Evolutionary conservation across 2,113 vertebrate genomes (phyloP), one percentile per base, ranked within the genome.

Genomic region (Aphyosemion australe): DNA sequence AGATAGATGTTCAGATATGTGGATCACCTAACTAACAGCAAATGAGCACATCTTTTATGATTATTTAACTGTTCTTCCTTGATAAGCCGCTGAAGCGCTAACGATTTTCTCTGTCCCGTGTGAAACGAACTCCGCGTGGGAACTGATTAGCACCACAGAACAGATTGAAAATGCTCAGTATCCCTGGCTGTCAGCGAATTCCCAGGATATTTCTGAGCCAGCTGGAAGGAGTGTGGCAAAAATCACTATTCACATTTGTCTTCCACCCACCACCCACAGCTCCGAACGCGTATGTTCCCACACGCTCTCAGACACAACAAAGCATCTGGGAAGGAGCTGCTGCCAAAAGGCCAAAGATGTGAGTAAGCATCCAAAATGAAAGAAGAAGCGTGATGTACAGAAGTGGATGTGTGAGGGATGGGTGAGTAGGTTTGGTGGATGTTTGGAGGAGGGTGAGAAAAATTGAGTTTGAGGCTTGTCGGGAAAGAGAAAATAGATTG

Each of bases 301-400:
- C 87, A 75, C 77, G 48, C 79, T 79, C 78, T 76, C 80, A 88
- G 85, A 88, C 87, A 87, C 89, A 89, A 90, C 87, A 89, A 84
- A 90, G 88, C 82, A 84, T 83, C 80, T 71, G 76, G 67, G 79
- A 74, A 71, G 72, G 75, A 78, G 59, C 67, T 76, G 43, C 71
- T 26, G 74, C 87, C 78, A 81, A 83, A 42, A 80, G 88, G 85
- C 69, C 76, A 80, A 64, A 74, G 61, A 82, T 69, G 59, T 60
- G 15, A 70, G 61, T 62, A 43, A 1, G 52, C 79, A 83, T 63
- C 65, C 39, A 10, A 75, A 80, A 71, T 52, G 39, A 81, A 86
- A 77, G 39, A 46, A 65, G 73, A 69, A 60, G 71, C 53, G 2
- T 20, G 59, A 76, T 53, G 67, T 32, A 21, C 18, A 12, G 51